Evolutionary conservation across 2,888 invertebrate genomes (phyloP).

Genomic region (Crocallis elinguaria): DNA sequence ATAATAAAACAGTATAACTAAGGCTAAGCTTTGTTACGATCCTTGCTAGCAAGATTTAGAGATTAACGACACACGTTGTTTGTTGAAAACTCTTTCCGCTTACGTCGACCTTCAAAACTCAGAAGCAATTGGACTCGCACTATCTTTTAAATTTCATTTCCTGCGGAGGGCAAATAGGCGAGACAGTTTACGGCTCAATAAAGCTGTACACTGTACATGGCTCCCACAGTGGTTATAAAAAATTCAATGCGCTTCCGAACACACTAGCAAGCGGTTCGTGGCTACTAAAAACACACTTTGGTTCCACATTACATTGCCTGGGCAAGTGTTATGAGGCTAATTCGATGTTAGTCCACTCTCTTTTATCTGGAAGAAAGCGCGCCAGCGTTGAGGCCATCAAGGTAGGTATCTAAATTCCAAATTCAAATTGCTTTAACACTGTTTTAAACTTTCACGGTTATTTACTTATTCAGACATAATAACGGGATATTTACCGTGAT

Average conservation of each 20-base stretch:
- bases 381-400: no score
- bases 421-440: no score
- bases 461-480: no score
- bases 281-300: constrained; percentile 14
- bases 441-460: no score
- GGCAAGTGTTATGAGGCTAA: not conserved
- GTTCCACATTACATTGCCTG: constrained; percentile 2
- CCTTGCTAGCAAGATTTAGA: no score
- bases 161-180: constrained; percentile 7
- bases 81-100: not conserved
- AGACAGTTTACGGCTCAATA: constrained; percentile 19
- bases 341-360: no score
- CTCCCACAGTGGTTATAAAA: constrained; percentile 19
- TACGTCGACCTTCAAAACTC: not conserved
- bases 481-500: no score
- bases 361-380: no score
- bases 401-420: no score
- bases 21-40: no score
- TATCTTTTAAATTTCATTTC: not conserved
- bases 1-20: no score
- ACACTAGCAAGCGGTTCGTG: constrained; percentile 11
- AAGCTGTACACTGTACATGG: constrained; percentile 7
- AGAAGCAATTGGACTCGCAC: not conserved
- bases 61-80: not conserved
- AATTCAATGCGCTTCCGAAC: constrained; percentile 20